Conservation (phyloP, 2,888 invertebrate species). For the Patella caerulea region DNA sequence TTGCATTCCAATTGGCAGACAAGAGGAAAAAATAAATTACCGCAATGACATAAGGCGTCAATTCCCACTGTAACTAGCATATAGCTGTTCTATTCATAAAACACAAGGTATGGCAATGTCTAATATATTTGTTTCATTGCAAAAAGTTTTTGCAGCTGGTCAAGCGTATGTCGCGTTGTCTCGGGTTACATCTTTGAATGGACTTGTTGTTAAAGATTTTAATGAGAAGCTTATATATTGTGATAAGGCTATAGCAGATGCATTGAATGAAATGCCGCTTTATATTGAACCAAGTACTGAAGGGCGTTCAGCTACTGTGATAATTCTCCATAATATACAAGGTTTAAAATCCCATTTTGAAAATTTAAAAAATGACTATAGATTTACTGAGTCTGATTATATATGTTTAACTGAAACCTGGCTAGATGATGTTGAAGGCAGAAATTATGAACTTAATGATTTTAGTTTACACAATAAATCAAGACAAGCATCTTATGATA, state of each 20-base stretch:
- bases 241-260: background rate
- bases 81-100: background rate
- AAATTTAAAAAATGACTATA: background rate
- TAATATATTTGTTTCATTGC: slow-evolving; percentile 8
- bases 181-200: background rate
- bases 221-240: background rate
- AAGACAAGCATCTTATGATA: slow-evolving; percentile 17
- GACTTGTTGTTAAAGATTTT: background rate
- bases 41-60: slow-evolving; percentile 10
- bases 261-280: background rate
- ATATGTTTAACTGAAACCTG: slow-evolving; percentile 27
- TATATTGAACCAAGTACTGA: background rate
- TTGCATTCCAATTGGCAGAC: slow-evolving; percentile 5
- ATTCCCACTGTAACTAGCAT: slow-evolving; percentile 19
- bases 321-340: background rate
- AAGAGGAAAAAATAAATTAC: slow-evolving; percentile 15
- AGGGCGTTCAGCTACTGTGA: background rate
- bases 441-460: slow-evolving; percentile 9
- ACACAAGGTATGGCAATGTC: background rate
- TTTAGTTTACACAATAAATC: slow-evolving; percentile 20
- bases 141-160: background rate
- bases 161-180: background rate
- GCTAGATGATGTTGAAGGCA: background rate
- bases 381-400: background rate
- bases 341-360: background rate